phyloP scores from a whole-genome alignment of 2,888 invertebrate species.

The Odontocolon sp. region DNA sequence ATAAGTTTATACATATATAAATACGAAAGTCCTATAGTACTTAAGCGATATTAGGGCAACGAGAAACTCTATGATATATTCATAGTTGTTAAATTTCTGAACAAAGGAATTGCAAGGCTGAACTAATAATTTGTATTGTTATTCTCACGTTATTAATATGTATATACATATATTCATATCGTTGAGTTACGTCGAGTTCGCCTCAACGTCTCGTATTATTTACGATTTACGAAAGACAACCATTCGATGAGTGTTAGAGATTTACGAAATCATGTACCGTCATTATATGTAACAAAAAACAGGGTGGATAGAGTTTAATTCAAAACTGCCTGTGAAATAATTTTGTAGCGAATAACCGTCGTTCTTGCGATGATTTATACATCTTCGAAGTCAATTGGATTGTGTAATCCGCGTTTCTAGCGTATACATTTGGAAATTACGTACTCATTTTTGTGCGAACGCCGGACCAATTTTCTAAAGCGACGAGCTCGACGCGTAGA shows the following conservation, averaged over 20 bases:
- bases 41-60: constrained; percentile 50
- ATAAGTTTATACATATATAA: constrained; percentile 35
- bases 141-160: constrained; percentile 57
- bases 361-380: background rate
- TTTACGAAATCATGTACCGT: constrained; percentile 26
- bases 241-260: constrained; percentile 20
- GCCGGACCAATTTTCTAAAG: constrained; percentile 53
- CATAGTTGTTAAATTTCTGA: constrained; percentile 65
- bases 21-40: constrained; percentile 60
- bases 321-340: constrained; percentile 42
- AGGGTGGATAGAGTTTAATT: constrained; percentile 56
- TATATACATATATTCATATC: constrained; percentile 55
- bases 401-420: constrained; percentile 14
- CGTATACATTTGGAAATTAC: constrained; percentile 28
- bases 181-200: constrained; percentile 27
- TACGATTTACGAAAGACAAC: constrained; percentile 14
- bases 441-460: background rate
- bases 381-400: constrained; percentile 40
- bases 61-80: constrained; percentile 20
- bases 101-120: constrained; percentile 72
- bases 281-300: constrained; percentile 34
- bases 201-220: constrained; percentile 30
- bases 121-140: constrained; percentile 64
- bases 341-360: constrained; percentile 24
- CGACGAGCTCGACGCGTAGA: constrained; percentile 33